Evolutionary conservation across 2,797 vertebrate genomes (phyloP).

Genomic region (Rachycentron canadum): DNA sequence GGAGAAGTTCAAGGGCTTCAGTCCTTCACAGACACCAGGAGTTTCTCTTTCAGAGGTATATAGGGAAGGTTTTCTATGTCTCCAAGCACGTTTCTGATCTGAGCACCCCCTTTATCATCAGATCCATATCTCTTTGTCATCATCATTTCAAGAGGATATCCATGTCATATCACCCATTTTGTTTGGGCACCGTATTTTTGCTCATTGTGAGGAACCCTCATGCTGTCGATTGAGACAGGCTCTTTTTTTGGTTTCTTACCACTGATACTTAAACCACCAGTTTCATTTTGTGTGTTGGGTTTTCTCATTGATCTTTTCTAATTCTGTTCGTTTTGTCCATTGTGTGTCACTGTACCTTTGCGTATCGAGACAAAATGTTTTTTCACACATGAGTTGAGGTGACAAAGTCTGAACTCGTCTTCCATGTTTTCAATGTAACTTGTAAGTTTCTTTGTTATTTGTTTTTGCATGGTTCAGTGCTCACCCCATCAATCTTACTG

Average conservation of each 20-base stretch:
- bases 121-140: slow-evolving; percentile 34
- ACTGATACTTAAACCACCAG: slow-evolving; percentile 28
- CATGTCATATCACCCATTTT: slow-evolving; percentile 70
- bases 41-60: slow-evolving; percentile 75
- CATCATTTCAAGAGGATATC: slow-evolving; percentile 26
- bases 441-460: slow-evolving; percentile 18
- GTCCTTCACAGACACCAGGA: slow-evolving; percentile 34
- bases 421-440: slow-evolving; percentile 25
- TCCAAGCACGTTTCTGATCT: slow-evolving; percentile 61
- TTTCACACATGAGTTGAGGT: not conserved
- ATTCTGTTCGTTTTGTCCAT: slow-evolving; percentile 36
- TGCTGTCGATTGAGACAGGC: slow-evolving; percentile 27
- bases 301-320: slow-evolving; percentile 13
- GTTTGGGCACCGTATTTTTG: slow-evolving; percentile 50
- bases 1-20: slow-evolving; percentile 17
- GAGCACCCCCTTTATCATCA: slow-evolving; percentile 52
- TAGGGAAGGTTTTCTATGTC: slow-evolving; percentile 43
- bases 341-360: slow-evolving; percentile 2
- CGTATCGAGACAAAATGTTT: not conserved
- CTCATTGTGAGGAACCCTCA: slow-evolving; percentile 9
- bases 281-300: slow-evolving; percentile 3
- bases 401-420: slow-evolving; percentile 9
- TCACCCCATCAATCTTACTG: slow-evolving; percentile 19
- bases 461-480: slow-evolving; percentile 37
- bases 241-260: slow-evolving; percentile 39